Conservation (phyloP, 2,888 invertebrate species). For the Oconnorella tubifera region DNA sequence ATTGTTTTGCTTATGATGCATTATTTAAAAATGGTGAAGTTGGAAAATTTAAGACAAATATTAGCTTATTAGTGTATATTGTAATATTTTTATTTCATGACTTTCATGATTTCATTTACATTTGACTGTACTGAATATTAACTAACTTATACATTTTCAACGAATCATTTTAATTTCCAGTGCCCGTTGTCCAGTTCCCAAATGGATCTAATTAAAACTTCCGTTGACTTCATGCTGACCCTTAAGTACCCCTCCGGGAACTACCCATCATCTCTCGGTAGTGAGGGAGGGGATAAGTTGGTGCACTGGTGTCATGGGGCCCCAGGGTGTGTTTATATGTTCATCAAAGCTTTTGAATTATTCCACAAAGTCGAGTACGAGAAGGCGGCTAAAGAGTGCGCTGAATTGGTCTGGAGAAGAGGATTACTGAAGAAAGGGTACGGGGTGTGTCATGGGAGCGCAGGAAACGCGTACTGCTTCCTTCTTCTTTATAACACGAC, state of each 20-base stretch:
- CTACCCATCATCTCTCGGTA: constrained; percentile 74
- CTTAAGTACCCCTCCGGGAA: constrained; percentile 58
- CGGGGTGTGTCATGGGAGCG: constrained; percentile 81
- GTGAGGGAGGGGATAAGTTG: constrained; percentile 66
- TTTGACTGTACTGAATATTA: no score
- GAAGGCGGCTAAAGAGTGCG: constrained; percentile 67
- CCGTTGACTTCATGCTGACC: constrained; percentile 42
- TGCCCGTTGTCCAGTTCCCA: no score
- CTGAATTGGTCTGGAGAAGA: constrained; percentile 75
- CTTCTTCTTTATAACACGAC: constrained; percentile 75
- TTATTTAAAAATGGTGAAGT: no score
- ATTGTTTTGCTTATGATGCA: neutral
- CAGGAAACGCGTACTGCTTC: constrained; percentile 82
- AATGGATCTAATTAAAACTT: constrained; percentile 21
- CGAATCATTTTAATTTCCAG: no score
- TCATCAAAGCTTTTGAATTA: constrained; percentile 41
- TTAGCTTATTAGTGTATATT: no score
- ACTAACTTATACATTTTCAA: no score
- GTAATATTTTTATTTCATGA: no score
- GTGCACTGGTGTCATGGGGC: constrained; percentile 96
- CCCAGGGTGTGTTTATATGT: constrained; percentile 75
- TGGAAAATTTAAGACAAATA: no score
- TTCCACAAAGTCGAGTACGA: constrained; percentile 57
- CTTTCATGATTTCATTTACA: no score
- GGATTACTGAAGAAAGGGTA: constrained; percentile 74